phyloP scores from a whole-genome alignment of 2,888 invertebrate genomes.

The Ametastegia equiseti region DNA sequence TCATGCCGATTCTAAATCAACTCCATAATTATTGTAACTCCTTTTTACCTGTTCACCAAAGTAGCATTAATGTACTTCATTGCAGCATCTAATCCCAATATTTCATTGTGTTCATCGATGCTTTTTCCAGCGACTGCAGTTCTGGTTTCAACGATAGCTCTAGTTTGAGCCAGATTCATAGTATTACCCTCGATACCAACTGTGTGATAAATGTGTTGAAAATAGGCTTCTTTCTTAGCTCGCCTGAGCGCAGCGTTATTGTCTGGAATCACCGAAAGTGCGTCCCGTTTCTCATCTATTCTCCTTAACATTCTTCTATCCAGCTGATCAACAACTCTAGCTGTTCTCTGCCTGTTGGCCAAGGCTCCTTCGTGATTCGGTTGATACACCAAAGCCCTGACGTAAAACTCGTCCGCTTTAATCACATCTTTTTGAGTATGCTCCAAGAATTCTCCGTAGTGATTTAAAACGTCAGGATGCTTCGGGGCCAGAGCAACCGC shows the following conservation, averaged over 20 bases:
- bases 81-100: constrained; percentile 95
- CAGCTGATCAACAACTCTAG: constrained; percentile 92
- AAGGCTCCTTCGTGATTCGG: constrained; percentile 90
- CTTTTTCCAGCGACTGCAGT: constrained; percentile 93
- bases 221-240: constrained; percentile 96
- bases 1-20: not conserved
- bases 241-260: constrained; percentile 88
- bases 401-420: constrained; percentile 93
- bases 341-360: constrained; percentile 89
- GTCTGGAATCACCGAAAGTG: constrained; percentile 89
- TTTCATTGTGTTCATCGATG: constrained; percentile 97
- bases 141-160: constrained; percentile 94
- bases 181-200: constrained; percentile 99
- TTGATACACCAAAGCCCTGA: constrained; percentile 88
- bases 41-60: constrained; percentile 81
- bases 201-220: constrained; percentile 97
- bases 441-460: constrained; percentile 96
- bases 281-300: constrained; percentile 91
- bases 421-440: constrained; percentile 90
- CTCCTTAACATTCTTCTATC: constrained; percentile 86
- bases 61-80: constrained; percentile 95
- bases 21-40: not conserved
- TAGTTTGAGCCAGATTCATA: constrained; percentile 94
- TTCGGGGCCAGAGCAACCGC: constrained; percentile 94
- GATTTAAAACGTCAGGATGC: constrained; percentile 94